phyloP scores from a whole-genome alignment of 2,797 vertebrate genomes.

The Coilia nasus region DNA sequence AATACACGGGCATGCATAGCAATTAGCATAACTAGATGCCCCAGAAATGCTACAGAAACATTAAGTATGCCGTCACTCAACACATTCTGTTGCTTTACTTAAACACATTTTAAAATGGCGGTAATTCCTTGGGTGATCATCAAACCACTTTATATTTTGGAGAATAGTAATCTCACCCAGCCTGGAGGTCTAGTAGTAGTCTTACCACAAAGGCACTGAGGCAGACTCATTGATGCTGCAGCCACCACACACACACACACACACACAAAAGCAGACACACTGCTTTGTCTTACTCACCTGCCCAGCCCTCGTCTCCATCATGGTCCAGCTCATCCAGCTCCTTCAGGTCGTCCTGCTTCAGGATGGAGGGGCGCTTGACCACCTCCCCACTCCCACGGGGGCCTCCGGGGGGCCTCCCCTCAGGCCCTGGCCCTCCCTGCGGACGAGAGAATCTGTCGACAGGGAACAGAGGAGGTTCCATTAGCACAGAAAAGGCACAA shows the following conservation, averaged over 20 bases:
- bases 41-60: too few species aligned
- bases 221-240: too few species aligned
- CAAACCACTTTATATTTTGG: too few species aligned
- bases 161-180: too few species aligned
- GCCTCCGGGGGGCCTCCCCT: slow-evolving; percentile 70
- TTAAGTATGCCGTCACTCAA: too few species aligned
- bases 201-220: too few species aligned
- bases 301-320: slow-evolving; percentile 93
- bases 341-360: slow-evolving; percentile 93
- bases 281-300: slow-evolving; percentile 71
- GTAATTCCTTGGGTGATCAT: too few species aligned
- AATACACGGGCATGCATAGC: not conserved
- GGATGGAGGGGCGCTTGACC: slow-evolving; percentile 89
- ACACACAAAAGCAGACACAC: too few species aligned
- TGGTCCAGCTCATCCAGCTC: slow-evolving; percentile 87
- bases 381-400: slow-evolving; percentile 78
- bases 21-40: not conserved
- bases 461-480: not conserved
- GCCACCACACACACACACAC: too few species aligned
- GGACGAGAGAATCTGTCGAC: slow-evolving; percentile 81
- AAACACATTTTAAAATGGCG: too few species aligned
- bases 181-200: too few species aligned
- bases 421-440: slow-evolving; percentile 71
- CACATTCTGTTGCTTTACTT: too few species aligned
- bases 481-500: not conserved